These are phyloP conservation scores for Tapirus indicus DNA, from an alignment of 2,797 vertebrate genomes.

Conservation along the genomic window DNA sequence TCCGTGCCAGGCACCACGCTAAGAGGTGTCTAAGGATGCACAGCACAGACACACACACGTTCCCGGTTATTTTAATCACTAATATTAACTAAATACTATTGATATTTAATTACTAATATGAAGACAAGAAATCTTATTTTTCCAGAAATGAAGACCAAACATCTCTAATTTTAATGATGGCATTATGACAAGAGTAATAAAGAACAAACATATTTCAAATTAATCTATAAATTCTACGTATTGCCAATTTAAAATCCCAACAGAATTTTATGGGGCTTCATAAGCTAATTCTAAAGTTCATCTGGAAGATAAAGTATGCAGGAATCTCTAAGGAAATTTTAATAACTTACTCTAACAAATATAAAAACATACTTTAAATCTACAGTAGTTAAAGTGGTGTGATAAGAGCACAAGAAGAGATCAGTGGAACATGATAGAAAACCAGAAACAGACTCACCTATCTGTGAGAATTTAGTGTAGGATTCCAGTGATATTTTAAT, in stretches of 20 bases:
- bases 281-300: constrained; percentile 20
- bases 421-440: neutral
- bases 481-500: neutral
- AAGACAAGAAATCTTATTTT: neutral
- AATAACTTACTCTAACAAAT: neutral
- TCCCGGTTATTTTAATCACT: neutral
- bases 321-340: neutral
- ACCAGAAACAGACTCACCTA: neutral
- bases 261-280: neutral
- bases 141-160: neutral
- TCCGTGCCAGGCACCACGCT: neutral
- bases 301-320: neutral
- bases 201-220: neutral
- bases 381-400: neutral
- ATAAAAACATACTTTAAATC: neutral
- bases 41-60: neutral
- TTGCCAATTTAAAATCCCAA: neutral
- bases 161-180: neutral
- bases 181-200: neutral
- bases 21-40: neutral
- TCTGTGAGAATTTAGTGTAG: neutral
- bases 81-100: too few relatives aligned
- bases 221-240: neutral
- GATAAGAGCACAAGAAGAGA: neutral
- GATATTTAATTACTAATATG: neutral